Base-by-base conservation (phyloP, 2,113 vertebrate genomes). In the Albula goreensis region DNA sequence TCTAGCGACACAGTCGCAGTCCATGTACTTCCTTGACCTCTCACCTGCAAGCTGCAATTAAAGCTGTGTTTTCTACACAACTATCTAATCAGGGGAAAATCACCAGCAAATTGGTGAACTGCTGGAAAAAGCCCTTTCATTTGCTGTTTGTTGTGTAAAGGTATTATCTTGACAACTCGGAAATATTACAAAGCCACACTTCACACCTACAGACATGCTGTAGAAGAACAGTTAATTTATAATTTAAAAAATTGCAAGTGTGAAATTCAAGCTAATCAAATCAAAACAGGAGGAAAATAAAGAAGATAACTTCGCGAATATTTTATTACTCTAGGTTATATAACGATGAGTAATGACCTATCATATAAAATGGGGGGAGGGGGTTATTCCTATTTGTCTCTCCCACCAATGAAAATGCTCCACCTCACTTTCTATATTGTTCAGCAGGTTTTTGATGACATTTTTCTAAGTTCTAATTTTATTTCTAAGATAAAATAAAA, bases 1-100 rank as follows among this genome's bases (percentile, higher is more conserved):
- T 85, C 85, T 87, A 87, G 89, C 89, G 60, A 79, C 31, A 82
- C 84, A 3, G 78, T 50, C 2, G 88, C 87, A 89, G 91, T 57
- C 48, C 13, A 50, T 81, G 87, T 79, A 86, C 81, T 84, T 84
- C 70, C 87, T 81, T 90, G 86, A 90, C 90, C 86, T 83, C 80
- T 90, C 78, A 89, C 83, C 85, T 85, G 85, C 82, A 85, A 81
- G 25, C 10, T 52, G 70, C 80, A 77, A 86, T 87, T 86, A 86
- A 78, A 87, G 31, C 31, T 66, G 49, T 25, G n/a, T 49, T 83
- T 79, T 83, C 50, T 53, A 25, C 77, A 6, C 56, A 51, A 82
- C 19, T 31, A 25, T 84, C 11, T 53, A 5, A 5, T 63, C 41
- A 78, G 83, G 50, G 22, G 2, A 78, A 74, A 52, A 70, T n/a